Base-by-base conservation (phyloP, 2,113 vertebrate species). In the Bufo gargarizans region DNA sequence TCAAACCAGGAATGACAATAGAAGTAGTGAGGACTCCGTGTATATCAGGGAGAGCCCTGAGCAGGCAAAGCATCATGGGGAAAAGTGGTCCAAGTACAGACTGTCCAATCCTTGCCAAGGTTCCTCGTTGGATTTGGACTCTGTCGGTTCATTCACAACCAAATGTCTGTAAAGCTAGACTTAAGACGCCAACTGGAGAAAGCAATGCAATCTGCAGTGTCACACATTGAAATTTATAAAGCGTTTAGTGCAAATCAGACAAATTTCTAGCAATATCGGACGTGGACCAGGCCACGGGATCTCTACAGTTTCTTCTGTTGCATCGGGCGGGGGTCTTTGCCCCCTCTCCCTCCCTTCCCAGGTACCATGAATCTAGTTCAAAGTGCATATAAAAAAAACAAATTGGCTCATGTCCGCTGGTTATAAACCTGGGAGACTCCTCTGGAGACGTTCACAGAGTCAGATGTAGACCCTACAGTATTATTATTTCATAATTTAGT, bases 241-340 rank as follows among this genome's bases (percentile, higher is more conserved):
- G 87, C 89, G 93, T 90, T 93, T 90, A 94, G 91, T 92, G 81
- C 81, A 83, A 92, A 91, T 92, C 88, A 82, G 92, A 91, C 92
- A 91, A 90, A 92, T 91, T 91, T 86, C 90, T 91, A 93, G 92
- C 90, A 93, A 89, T 92, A 86, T 92, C 92, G 90, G 89, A 91
- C 91, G 92, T 94, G 93, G 94, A 92, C 93, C 92, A 71, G 49
- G 91, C 91, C 91, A 90, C 77, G 71, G 91, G 90, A 91, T 90
- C 20, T 53, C 63, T 16, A 71, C 20, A 33, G 63, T 84, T 84
- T 33, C 12, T 69, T 7, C n/a, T 16, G 47, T n/a, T 55, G 63
- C 61, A 63, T 43, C 59, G 49, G n/a, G 14, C 63, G 13, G 61
- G 33, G 69, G 19, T 69, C 58, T 81, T 10, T 63, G 79, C 56